These are phyloP conservation scores for Eciton burchellii DNA, from an alignment of 1,140 invertebrate species.

Conservation along the genomic window DNA sequence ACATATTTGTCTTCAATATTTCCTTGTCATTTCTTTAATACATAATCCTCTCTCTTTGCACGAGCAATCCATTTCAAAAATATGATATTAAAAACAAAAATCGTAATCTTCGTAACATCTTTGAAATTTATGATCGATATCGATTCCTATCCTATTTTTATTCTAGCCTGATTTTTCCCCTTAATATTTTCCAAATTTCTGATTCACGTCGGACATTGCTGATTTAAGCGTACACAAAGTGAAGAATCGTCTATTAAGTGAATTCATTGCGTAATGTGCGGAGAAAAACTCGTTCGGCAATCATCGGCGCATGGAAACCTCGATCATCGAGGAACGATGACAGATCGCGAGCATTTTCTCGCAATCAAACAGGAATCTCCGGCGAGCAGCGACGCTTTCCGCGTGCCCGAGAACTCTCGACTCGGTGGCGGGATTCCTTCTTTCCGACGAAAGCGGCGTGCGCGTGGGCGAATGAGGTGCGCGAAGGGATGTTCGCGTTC, in stretches of 20 bases:
- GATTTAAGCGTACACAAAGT: not conserved
- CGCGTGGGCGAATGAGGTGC: slow-evolving; percentile 4
- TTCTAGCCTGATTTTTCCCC: not conserved
- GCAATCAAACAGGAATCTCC: not conserved
- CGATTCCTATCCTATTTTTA: too few species aligned
- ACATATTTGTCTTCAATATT: too few species aligned
- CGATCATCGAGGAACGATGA: not conserved
- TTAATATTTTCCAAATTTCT: not conserved
- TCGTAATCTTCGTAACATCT: not conserved
- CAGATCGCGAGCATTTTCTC: not conserved
- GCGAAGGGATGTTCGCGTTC: slow-evolving; percentile 22
- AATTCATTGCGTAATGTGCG: not conserved
- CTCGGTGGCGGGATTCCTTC: slow-evolving; percentile 31
- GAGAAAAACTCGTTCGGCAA: not conserved
- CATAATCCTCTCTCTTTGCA: too few species aligned
- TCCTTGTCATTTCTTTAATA: too few species aligned
- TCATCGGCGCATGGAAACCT: not conserved
- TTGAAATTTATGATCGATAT: not conserved
- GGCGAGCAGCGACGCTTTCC: slow-evolving; percentile 10
- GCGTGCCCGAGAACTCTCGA: slow-evolving; percentile 33
- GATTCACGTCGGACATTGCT: not conserved
- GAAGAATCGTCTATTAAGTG: not conserved
- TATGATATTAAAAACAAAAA: too few species aligned
- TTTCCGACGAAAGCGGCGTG: slow-evolving; percentile 4
- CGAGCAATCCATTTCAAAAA: too few species aligned